phyloP scores from a whole-genome alignment of 2,888 invertebrate genomes.

The Craniophora ligustri region DNA sequence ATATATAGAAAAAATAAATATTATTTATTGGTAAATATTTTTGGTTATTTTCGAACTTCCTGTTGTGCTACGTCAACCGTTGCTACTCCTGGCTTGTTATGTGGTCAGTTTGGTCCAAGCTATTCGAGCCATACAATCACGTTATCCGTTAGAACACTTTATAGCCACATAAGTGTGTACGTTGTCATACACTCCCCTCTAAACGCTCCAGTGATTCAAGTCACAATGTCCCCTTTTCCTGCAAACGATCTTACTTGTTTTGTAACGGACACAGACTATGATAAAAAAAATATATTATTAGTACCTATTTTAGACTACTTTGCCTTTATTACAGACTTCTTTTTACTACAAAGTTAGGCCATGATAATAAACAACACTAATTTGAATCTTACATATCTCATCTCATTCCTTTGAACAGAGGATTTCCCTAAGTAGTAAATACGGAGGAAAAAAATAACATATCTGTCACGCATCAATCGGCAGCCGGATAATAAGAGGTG shows the following conservation, averaged over 20 bases:
- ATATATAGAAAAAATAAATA: too few species aligned
- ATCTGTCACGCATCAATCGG: slow-evolving; percentile 73
- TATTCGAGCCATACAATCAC: slow-evolving; percentile 51
- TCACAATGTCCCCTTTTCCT: slow-evolving; percentile 62
- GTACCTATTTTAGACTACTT: too few species aligned
- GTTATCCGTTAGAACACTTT: slow-evolving; percentile 57
- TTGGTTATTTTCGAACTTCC: too few species aligned
- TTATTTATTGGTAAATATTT: too few species aligned
- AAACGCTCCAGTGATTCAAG: slow-evolving; percentile 62
- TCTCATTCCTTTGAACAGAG: slow-evolving; percentile 28
- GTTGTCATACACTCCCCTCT: slow-evolving; percentile 58
- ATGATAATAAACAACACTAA: background rate
- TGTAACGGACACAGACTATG: slow-evolving; percentile 43
- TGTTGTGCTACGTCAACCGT: slow-evolving; percentile 31
- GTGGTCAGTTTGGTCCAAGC: slow-evolving; percentile 37
- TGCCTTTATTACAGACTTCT: too few species aligned
- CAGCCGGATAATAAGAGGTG: slow-evolving; percentile 74
- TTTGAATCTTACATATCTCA: slow-evolving; percentile 21
- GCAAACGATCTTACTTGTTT: slow-evolving; percentile 52
- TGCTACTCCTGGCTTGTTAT: slow-evolving; percentile 15
- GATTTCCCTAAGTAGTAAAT: slow-evolving; percentile 37
- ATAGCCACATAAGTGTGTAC: slow-evolving; percentile 36
- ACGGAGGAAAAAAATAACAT: slow-evolving; percentile 57
- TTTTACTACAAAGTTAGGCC: background rate
- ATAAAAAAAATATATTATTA: too few species aligned